Percentiles rank a stretch among this genome's conserved stretches.
phyloP scores from a whole-genome alignment of 2,113 vertebrate genomes.

The Kryptolebias marmoratus region DNA sequence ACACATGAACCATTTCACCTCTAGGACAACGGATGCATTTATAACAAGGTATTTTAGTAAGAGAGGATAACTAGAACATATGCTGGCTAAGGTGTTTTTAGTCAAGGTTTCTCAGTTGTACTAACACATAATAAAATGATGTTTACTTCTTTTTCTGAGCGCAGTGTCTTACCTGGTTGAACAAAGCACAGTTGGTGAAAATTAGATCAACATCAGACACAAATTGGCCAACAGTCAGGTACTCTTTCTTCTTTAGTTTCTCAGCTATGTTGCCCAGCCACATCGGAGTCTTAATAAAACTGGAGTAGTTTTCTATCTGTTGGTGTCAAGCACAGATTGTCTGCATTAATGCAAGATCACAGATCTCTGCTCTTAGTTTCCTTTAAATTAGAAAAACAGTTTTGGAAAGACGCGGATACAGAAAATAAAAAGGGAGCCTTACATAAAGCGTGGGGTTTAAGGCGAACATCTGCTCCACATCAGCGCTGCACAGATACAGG shows the following conservation, averaged over 20 bases:
- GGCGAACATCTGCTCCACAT: constrained; percentile 55
- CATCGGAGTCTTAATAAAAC: constrained; percentile 58
- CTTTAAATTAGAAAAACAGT: background rate
- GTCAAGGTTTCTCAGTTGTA: background rate
- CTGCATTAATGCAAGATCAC: background rate
- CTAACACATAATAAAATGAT: no score
- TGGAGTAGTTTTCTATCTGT: constrained; percentile 49
- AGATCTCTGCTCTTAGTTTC: no score
- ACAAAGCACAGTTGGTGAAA: constrained; percentile 67
- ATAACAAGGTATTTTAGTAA: no score
- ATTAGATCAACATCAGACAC: constrained; percentile 68
- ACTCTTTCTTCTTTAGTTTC: constrained; percentile 53
- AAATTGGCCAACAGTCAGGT: constrained; percentile 68
- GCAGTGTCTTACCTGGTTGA: constrained; percentile 65
- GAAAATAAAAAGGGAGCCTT: constrained; percentile 19
- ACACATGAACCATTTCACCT: no score
- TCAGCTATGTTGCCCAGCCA: constrained; percentile 62
- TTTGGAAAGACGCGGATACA: background rate
- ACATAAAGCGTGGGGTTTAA: constrained; percentile 54
- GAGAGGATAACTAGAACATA: background rate
- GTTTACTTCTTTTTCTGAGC: no score
- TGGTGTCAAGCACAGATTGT: background rate
- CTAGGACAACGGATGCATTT: no score
- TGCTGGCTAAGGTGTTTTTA: background rate
- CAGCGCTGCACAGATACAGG: constrained; percentile 59